These are phyloP conservation scores for Perca fluviatilis DNA, from an alignment of 2,113 vertebrate species.

Conservation along the genomic window DNA sequence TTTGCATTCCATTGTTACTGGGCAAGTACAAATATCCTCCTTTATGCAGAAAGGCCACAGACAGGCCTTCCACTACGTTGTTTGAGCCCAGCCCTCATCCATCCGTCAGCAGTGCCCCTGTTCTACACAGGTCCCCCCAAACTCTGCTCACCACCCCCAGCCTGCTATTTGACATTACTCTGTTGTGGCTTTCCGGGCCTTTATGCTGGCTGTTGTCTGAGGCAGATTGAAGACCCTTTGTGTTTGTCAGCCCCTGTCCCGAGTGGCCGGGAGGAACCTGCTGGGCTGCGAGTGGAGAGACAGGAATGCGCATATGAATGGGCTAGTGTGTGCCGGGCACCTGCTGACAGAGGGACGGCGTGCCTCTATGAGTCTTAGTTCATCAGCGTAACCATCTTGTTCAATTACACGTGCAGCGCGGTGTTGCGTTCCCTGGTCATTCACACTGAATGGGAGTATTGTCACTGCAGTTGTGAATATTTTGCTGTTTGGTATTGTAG, in stretches of 20 bases:
- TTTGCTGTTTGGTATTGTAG: conserved; percentile 41
- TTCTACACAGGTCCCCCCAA: conserved; percentile 60
- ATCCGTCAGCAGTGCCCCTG: conserved; percentile 77
- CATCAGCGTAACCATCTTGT: conserved; percentile 76
- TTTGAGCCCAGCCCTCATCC: conserved; percentile 75
- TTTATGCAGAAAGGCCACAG: conserved; percentile 64
- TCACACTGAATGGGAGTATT: conserved; percentile 62
- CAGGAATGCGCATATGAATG: conserved; percentile 82
- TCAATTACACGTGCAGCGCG: conserved; percentile 75
- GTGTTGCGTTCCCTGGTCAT: conserved; percentile 59
- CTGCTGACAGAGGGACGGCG: conserved; percentile 76
- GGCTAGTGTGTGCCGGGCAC: conserved; percentile 76
- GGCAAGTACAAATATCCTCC: conserved; percentile 82
- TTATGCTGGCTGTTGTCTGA: conserved; percentile 81
- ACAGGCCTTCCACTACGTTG: conserved; percentile 52
- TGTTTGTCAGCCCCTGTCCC: conserved; percentile 76
- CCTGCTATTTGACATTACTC: conserved; percentile 71
- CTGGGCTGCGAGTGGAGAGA: conserved; percentile 76
- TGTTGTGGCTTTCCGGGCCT: conserved; percentile 82
- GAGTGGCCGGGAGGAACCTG: conserved; percentile 77
- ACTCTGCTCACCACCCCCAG: conserved; percentile 62
- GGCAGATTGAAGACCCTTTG: conserved; percentile 82
- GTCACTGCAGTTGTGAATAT: conserved; percentile 49
- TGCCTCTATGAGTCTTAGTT: conserved; percentile 67
- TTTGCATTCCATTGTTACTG: conserved; percentile 81